Base-by-base conservation (phyloP, 2,888 invertebrate species). In the Ptilodon capucinus region DNA sequence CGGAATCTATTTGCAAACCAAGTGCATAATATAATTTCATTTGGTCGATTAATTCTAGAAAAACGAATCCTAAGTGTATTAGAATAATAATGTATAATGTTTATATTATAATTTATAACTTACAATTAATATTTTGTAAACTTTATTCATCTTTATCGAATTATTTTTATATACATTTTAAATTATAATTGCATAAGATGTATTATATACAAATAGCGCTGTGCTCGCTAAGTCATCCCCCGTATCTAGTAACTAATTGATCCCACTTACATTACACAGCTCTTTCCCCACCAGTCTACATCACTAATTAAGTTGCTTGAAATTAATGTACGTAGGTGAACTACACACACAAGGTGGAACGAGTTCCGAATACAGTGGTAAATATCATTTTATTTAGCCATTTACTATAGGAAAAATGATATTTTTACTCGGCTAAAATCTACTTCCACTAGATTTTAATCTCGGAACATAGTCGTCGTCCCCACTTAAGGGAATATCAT, bases 401-500 rank as follows among this genome's bases (percentile, higher is more conserved):
- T 46, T 46, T 45, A 28, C 57, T 61, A 59, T 46, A 49, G 40
- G 46, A 54, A 43, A 57, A 55, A 51, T 53, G 13, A 42, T 41
- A 45, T 51, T 57, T 54, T 44, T 47, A 54, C 52, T 54, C 42
- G 41, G 46, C 49, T 51, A 55, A 35, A 51, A 35, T 62, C 60
- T 93, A 95, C 79, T 93, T 93, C 94, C 94, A 94, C 84, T 93
- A 94, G 78, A 94, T 95, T 81, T 94, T 93, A 71, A 93, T 88
- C 65, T 95, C 94, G 86, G 95, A 95, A 92, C 95, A 94, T 86
- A 95, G 92, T 92, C 96, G 94, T 88, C 96, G 95, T 93, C 96
- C 96, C 96, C 96, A 96, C 96, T 96, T 96, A 57, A 96, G 95
- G 94, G 96, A 95, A 93, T 97, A 97, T 97, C 96, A 97, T 96